A percentile compares a stretch with the other conserved stretches of the same genome.
Conservation (phyloP, 2,797 vertebrate genomes). For the Myiotriccus ornatus region DNA sequence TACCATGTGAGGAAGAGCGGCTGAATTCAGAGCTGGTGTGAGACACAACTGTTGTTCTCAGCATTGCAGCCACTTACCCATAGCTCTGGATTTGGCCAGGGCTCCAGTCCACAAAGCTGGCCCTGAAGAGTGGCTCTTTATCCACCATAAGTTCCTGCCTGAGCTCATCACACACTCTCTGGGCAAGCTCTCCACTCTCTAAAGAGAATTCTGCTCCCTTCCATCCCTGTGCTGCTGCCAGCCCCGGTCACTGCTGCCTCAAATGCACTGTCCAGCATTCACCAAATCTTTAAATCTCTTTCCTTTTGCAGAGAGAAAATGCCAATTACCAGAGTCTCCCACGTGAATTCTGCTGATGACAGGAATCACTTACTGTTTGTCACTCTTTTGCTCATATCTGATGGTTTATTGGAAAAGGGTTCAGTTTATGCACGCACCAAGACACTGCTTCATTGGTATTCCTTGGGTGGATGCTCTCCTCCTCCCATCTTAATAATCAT, state of each 20-base stretch:
- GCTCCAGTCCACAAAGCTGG: not conserved
- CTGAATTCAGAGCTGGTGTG: not conserved
- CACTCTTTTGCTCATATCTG: constrained; percentile 18
- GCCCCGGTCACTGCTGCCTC: not conserved
- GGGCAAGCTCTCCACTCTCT: not conserved
- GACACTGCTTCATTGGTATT: constrained; percentile 57
- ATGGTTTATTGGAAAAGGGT: constrained; percentile 8
- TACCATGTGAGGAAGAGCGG: accelerated
- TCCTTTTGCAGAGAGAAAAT: not conserved
- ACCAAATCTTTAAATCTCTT: constrained; percentile 12
- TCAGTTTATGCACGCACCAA: not conserved
- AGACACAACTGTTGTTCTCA: not conserved
- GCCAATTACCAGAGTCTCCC: constrained; percentile 3
- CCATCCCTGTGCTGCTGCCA: not conserved
- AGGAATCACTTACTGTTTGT: constrained; percentile 49
- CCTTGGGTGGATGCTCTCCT: constrained; percentile 12
- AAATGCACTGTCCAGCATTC: not conserved
- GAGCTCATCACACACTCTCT: not conserved
- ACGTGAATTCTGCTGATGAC: not conserved
- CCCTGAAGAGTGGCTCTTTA: not conserved
- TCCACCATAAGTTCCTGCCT: not conserved
- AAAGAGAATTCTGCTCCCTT: not conserved
- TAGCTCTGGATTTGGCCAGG: not conserved
- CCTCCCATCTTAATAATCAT: constrained; percentile 67
- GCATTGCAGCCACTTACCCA: not conserved